Evolutionary conservation across 2,797 vertebrate species (phyloP), one percentile per base, ranked within the genome.

Genomic region (Xerus rutilus): DNA sequence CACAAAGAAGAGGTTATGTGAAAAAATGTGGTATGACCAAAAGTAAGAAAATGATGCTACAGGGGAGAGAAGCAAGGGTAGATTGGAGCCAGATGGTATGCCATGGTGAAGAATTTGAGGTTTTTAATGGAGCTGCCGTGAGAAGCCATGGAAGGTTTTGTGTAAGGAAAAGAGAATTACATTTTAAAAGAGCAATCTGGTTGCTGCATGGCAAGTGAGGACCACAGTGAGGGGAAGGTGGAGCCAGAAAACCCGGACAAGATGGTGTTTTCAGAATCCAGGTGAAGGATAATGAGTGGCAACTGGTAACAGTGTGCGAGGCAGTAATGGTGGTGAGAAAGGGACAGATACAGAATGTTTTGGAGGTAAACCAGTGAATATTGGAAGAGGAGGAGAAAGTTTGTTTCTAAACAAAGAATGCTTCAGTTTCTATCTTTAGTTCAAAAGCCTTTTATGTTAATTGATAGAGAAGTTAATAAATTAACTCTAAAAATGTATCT

Each of bases 331-430:
- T 43, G 23, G 49, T 8, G 84, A 89, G 84, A 77, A 84, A 93
- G 49, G 45, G 72, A 93, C 96, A 95, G 93, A 93, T 78, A 81
- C 7, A 11, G 45, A n/a, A 14, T 10, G 47, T 94, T 94, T 74
- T 96, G 91, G 94, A 95, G 57, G 18, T 2, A 77, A 96, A 89
- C 93, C 96, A 96, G 32, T 30, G 72, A 89, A 93, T 84, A 54
- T 39, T 85, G 84, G 73, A 78, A 74, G 70, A 93, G 82, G 90
- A 86, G 39, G 62, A 30, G 89, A 97, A 95, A 94, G 54, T 89
- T 96, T 93, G 52, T 83, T 96, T 97, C 94, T 87, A 97, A 97
- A 97, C 89, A 86, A 95, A 85, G 92, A 92, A 89, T 62, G 30
- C 43, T 93, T 95, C 32, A 3, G 47, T 82, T 95, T 88, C 96